Base-by-base conservation (phyloP, 2,113 vertebrate genomes). In the Colaptes auratus region DNA sequence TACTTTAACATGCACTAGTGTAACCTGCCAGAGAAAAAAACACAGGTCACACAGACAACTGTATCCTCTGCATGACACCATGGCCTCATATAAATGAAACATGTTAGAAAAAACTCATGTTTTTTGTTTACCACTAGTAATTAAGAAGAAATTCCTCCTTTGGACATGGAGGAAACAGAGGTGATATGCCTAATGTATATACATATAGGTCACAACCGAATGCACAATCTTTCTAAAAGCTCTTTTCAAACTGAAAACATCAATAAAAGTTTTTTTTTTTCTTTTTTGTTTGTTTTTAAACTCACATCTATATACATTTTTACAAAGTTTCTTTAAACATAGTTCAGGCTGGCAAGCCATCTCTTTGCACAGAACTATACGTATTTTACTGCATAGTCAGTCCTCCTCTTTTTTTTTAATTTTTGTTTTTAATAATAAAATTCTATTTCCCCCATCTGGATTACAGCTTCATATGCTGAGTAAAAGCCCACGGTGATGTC, bases 301-400 rank as follows among this genome's bases (percentile, higher is more conserved):
- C 98, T 93, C 97, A 98, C 98, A 97, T 95, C 98, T 98, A 98
- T 98, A 90, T 98, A 98, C 97, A 98, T 94, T 97, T 97, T 97
- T 97, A 97, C 97, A 98, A 97, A 98, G 97, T 96, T 96, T 97
- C 95, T 98, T 96, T 99, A 98, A 98, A 99, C 99, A 99, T 98
- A 99, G 98, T 98, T 98, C 98, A 98, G 98, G 98, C 98, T 98
- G 98, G 98, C 98, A 98, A 97, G 97, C 98, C 95, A 94, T 95
- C 90, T 96, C 96, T 97, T 96, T 96, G 97, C 97, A 93, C 97
- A 97, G 96, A 98, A 97, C 90, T 95, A 90, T 96, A 97, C 60
- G 88, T 96, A 64, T 96, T 88, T 94, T 91, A 96, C 97, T 98
- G 97, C 97, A 98, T 97, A 98, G 98, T 97, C 97, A 93, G 95